Percentiles rank a stretch among this genome's conserved stretches.
These are phyloP conservation scores for Lophochroa leadbeateri DNA, from an alignment of 2,113 vertebrate genomes.

Conservation along the genomic window DNA sequence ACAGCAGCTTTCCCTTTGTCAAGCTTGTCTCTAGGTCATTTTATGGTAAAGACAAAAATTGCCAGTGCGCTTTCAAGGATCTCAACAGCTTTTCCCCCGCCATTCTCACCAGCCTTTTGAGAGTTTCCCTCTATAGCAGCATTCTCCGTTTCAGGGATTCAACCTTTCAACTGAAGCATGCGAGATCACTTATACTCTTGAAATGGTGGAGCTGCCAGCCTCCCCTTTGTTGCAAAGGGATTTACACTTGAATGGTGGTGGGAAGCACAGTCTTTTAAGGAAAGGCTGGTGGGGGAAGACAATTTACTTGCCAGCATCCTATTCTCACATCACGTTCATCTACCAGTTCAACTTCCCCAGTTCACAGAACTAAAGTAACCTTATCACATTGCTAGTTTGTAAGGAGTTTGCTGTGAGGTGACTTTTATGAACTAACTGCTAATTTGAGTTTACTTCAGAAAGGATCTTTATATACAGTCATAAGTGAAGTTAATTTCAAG, in stretches of 20 bases:
- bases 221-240: constrained; percentile 31
- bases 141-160: constrained; percentile 18
- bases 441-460: neutral
- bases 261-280: neutral
- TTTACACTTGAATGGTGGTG: constrained; percentile 38
- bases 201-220: constrained; percentile 23
- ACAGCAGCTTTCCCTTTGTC: neutral
- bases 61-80: neutral
- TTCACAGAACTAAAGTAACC: neutral
- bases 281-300: neutral
- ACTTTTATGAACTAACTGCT: neutral
- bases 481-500: neutral
- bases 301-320: neutral
- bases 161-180: constrained; percentile 45
- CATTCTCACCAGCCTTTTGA: constrained; percentile 32
- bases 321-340: neutral
- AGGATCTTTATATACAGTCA: neutral
- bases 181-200: constrained; percentile 19
- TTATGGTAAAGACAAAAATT: neutral
- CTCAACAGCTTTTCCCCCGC: neutral
- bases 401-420: neutral
- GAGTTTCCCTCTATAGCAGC: neutral
- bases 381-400: neutral
- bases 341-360: neutral
- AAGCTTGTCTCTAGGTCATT: neutral